Evolutionary conservation across 1,140 invertebrate species (phyloP).

Genomic region (Drosophila ironensis): DNA sequence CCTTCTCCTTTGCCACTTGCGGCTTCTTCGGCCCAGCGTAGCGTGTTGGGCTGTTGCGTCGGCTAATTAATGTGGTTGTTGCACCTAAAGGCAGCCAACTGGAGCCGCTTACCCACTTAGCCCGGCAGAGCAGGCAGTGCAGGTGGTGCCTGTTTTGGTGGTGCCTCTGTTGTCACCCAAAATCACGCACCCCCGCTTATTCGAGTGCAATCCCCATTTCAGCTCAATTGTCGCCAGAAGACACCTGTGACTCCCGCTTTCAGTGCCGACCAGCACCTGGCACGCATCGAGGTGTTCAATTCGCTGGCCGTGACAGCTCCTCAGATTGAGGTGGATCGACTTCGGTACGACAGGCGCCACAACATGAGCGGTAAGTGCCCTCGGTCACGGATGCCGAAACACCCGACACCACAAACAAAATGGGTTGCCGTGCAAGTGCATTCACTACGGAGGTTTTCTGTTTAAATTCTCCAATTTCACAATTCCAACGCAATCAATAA

Average conservation of each 20-base stretch:
- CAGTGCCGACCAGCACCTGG: slow-evolving; percentile 82
- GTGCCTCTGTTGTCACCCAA: not conserved
- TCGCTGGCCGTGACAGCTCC: slow-evolving; percentile 90
- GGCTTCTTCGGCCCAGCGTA: slow-evolving; percentile 30
- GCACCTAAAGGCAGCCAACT: slow-evolving; percentile 75
- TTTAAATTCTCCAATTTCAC: too few relatives aligned
- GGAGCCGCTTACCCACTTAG: slow-evolving; percentile 22
- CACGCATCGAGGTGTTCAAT: slow-evolving; percentile 89
- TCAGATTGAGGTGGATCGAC: slow-evolving; percentile 86
- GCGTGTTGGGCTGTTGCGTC: slow-evolving; percentile 61
- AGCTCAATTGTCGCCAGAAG: slow-evolving; percentile 81
- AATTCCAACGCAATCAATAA: too few relatives aligned
- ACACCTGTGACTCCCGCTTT: slow-evolving; percentile 39
- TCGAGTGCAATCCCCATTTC: slow-evolving; percentile 9
- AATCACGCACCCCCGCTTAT: not conserved
- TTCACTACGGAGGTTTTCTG: too few relatives aligned
- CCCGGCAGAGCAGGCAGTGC: not conserved
- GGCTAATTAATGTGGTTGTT: slow-evolving; percentile 79
- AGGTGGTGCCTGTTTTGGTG: too few relatives aligned
- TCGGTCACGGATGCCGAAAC: not conserved
- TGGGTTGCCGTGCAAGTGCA: too few relatives aligned
- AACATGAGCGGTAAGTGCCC: slow-evolving; percentile 73
- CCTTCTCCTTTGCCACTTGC: not conserved
- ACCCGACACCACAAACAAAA: not conserved
- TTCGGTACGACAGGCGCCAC: slow-evolving; percentile 73